A percentile compares a stretch with the other conserved stretches of the same genome.
phyloP scores from a whole-genome alignment of 2,113 vertebrate genomes.

The Ageneiosus marmoratus region DNA sequence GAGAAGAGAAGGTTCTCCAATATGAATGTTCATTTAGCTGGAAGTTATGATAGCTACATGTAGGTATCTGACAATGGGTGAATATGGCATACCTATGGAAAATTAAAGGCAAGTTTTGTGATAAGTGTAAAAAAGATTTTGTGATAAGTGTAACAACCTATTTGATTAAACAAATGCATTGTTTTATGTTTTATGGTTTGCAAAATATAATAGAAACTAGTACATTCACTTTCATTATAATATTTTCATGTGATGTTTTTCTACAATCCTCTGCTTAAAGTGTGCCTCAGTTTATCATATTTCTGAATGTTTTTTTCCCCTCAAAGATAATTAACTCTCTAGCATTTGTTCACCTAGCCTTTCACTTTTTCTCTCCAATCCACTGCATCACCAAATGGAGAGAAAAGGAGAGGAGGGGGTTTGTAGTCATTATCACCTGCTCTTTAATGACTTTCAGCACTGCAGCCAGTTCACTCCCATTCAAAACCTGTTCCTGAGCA shows the following conservation, averaged over 20 bases:
- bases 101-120: not conserved
- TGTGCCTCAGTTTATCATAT: not conserved
- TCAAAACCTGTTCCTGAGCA: constrained; percentile 42
- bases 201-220: not conserved
- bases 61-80: not conserved
- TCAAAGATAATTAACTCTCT: not conserved
- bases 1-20: not conserved
- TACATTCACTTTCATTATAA: not conserved
- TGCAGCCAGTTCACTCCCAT: not conserved
- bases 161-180: constrained; percentile 1
- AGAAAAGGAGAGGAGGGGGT: not conserved
- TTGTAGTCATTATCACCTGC: constrained; percentile 45
- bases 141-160: not conserved
- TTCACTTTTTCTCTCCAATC: constrained; percentile 8
- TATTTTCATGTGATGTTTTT: not conserved
- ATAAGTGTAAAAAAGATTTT: not conserved
- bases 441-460: constrained; percentile 46
- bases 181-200: no score
- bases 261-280: not conserved
- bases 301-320: not conserved
- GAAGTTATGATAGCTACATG: not conserved
- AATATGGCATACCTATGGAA: not conserved
- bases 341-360: constrained; percentile 26
- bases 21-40: not conserved
- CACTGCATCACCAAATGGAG: constrained; percentile 49